A percentile compares a stretch with the other conserved stretches of the same genome.
phyloP scores from a whole-genome alignment of 2,888 invertebrate species.

The Drosophila longiperda region DNA sequence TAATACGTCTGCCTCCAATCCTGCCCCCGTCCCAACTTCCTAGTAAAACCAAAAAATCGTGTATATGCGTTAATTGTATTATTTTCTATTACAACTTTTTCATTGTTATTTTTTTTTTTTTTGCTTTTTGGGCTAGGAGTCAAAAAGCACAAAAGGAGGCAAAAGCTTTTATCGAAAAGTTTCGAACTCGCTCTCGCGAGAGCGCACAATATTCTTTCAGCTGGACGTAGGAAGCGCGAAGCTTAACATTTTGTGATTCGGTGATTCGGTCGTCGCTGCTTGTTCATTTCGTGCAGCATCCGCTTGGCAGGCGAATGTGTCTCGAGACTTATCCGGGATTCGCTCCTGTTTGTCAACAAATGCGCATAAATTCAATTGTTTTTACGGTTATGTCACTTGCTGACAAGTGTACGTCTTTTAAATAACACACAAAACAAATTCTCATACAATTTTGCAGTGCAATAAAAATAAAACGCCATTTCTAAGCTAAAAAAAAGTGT shows the following conservation, averaged over 20 bases:
- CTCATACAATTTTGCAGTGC: constrained; percentile 26
- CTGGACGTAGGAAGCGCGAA: constrained; percentile 32
- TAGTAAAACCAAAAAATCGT: constrained; percentile 43
- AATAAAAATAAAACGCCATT: constrained; percentile 11
- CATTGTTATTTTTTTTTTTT: neutral
- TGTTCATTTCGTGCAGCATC: constrained; percentile 61
- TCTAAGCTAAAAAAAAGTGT: neutral
- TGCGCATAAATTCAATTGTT: constrained; percentile 56
- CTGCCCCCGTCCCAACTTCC: constrained; percentile 1
- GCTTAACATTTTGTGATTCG: constrained; percentile 12
- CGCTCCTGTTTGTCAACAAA: constrained; percentile 58
- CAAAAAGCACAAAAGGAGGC: constrained; percentile 44
- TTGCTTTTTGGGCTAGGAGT: constrained; percentile 27
- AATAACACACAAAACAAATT: neutral
- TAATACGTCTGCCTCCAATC: neutral
- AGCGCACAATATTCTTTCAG: constrained; percentile 12
- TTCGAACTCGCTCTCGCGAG: constrained; percentile 32
- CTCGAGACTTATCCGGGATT: constrained; percentile 30
- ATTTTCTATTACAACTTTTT: constrained; percentile 58
- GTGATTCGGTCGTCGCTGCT: neutral
- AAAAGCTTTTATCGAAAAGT: constrained; percentile 39
- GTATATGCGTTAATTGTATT: constrained; percentile 57
- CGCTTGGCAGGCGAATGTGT: constrained; percentile 46
- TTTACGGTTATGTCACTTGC: constrained; percentile 48
- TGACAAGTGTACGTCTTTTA: constrained; percentile 24